Evolutionary conservation across 2,113 vertebrate genomes (phyloP).

Genomic region (Cettia cetti): DNA sequence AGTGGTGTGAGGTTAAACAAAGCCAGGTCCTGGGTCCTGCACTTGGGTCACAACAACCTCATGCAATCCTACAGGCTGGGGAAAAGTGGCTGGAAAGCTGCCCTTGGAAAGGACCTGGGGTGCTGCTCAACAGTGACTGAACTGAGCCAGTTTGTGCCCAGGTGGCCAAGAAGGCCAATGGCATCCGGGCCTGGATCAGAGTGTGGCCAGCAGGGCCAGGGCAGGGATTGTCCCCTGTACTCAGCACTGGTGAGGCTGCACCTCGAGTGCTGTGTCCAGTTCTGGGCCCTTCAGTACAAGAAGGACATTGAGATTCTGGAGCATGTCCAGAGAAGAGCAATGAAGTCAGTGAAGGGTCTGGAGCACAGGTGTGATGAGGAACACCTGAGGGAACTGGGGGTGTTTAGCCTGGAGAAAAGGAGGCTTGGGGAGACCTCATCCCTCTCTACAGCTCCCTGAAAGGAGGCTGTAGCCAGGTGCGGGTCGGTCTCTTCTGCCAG

Average conservation of each 20-base stretch:
- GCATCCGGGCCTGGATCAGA: neutral
- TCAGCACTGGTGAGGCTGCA: neutral
- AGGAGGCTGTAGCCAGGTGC: neutral
- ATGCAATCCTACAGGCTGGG: rapidly evolving
- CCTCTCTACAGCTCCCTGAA: neutral
- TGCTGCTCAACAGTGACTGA: rapidly evolving
- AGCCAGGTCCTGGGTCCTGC: neutral
- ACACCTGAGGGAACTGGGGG: neutral
- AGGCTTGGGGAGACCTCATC: neutral
- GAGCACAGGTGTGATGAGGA: neutral
- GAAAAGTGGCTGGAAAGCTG: neutral
- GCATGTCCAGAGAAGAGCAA: rapidly evolving
- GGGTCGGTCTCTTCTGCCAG: rapidly evolving
- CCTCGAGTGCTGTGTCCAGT: neutral
- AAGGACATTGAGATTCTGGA: neutral
- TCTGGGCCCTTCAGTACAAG: neutral
- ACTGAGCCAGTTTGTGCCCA: neutral
- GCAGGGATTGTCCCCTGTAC: neutral
- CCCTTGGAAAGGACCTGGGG: neutral
- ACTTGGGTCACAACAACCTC: neutral
- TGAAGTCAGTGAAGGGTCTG: neutral
- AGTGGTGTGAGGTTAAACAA: neutral
- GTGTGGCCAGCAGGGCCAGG: too few species aligned
- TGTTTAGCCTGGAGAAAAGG: neutral
- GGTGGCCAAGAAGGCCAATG: neutral